phyloP scores from a whole-genome alignment of 2,888 invertebrate genomes.

The Drosophila borealis region DNA sequence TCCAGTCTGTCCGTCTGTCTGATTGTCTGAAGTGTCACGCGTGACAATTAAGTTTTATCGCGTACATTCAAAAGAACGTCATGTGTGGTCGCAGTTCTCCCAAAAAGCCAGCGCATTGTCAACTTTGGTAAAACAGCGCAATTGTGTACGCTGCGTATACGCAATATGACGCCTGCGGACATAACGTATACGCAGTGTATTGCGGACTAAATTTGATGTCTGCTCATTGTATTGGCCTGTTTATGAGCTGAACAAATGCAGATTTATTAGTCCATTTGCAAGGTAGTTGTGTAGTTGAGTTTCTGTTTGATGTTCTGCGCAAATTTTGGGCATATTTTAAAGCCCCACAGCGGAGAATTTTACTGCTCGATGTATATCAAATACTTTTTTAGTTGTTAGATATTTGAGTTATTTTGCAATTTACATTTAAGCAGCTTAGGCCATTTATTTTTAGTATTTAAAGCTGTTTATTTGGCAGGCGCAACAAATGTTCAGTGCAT shows the following conservation, averaged over 20 bases:
- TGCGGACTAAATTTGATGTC: constrained; percentile 35
- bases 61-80: constrained; percentile 31
- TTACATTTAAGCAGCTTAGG: neutral
- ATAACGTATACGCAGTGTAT: constrained; percentile 22
- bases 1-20: neutral
- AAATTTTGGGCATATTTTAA: neutral
- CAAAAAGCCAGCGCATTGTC: constrained; percentile 18
- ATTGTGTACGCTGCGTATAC: constrained; percentile 27
- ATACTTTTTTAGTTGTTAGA: neutral
- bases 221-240: constrained; percentile 4
- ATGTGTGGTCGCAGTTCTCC: neutral
- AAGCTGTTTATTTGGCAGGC: neutral
- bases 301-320: neutral
- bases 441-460: neutral
- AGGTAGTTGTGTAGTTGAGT: neutral
- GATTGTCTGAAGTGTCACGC: constrained; percentile 23
- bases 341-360: neutral
- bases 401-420: neutral
- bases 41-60: constrained; percentile 45
- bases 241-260: constrained; percentile 23
- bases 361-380: neutral
- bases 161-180: neutral
- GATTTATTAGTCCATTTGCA: constrained; percentile 29
- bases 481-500: neutral
- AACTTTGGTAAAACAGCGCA: constrained; percentile 24